A percentile compares a stretch with the other conserved stretches of the same genome.
These are phyloP conservation scores for Anolis sagrei DNA, from an alignment of 2,113 vertebrate genomes.

Conservation along the genomic window DNA sequence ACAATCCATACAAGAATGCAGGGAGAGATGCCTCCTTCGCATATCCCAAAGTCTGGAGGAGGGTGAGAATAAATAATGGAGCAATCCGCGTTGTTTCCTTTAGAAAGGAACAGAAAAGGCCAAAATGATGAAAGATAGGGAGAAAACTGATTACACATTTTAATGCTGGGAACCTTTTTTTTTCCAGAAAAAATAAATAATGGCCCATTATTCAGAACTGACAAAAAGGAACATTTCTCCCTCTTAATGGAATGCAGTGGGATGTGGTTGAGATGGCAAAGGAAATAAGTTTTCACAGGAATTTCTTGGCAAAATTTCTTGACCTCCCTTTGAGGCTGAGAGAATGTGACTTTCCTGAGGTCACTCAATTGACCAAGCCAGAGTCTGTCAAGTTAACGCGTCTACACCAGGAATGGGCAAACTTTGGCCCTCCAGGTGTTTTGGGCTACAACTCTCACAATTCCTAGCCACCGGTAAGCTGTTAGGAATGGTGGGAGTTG, in stretches of 20 bases:
- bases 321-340: no score
- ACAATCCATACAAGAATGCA: no score
- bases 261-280: background rate
- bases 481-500: no score
- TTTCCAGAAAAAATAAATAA: background rate
- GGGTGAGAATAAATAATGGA: background rate
- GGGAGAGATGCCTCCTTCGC: background rate
- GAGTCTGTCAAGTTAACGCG: no score
- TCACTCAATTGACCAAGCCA: no score
- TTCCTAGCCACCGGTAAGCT: no score
- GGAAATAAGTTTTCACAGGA: background rate
- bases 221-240: background rate
- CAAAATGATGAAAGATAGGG: background rate
- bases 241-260: background rate
- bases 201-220: background rate
- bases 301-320: no score
- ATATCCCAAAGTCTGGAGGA: background rate
- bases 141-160: background rate
- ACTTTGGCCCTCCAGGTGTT: no score
- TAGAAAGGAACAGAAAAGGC: background rate
- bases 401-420: no score
- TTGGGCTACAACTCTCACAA: no score
- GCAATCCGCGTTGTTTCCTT: conserved; percentile 6
- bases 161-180: background rate
- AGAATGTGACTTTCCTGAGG: no score